Evolutionary conservation across 2,888 invertebrate genomes (phyloP).

Genomic region (Andrena praecox): DNA sequence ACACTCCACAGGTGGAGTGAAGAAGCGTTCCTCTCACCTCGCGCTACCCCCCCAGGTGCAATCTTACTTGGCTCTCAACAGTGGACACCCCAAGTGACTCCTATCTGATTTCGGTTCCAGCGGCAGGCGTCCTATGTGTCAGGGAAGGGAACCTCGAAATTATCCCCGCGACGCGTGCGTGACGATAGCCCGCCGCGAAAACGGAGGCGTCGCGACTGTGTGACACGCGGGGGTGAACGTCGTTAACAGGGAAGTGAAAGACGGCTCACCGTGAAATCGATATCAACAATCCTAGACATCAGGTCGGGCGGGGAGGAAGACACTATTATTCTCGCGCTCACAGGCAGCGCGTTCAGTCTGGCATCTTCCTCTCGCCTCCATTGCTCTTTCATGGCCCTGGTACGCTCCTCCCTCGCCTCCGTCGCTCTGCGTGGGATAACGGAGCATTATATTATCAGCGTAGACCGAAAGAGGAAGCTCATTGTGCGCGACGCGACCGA

Average conservation of each 20-base stretch:
- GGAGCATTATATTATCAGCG: slow-evolving; percentile 25
- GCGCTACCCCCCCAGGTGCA: too few relatives aligned
- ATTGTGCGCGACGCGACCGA: slow-evolving; percentile 30
- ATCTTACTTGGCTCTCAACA: too few relatives aligned
- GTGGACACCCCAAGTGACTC: too few relatives aligned
- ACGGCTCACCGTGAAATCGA: slow-evolving; percentile 76
- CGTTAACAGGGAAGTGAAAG: slow-evolving; percentile 26
- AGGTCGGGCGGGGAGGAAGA: slow-evolving; percentile 20
- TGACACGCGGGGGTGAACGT: background rate
- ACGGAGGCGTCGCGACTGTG: background rate
- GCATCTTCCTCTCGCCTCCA: slow-evolving; percentile 69
- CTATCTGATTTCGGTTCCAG: too few relatives aligned
- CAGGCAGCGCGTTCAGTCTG: slow-evolving; percentile 75
- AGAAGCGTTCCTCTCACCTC: too few relatives aligned
- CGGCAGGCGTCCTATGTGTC: too few relatives aligned
- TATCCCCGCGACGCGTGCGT: too few relatives aligned
- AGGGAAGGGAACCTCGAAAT: too few relatives aligned
- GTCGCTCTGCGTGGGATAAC: slow-evolving; percentile 37
- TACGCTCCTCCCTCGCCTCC: slow-evolving; percentile 39
- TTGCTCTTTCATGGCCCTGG: slow-evolving; percentile 50
- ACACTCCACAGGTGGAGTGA: too few relatives aligned
- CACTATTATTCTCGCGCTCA: slow-evolving; percentile 78
- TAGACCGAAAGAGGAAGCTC: slow-evolving; percentile 48
- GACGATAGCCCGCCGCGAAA: too few relatives aligned
- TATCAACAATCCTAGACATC: slow-evolving; percentile 62